Base-by-base conservation (phyloP, 2,888 invertebrate species). In the Mantis religiosa region DNA sequence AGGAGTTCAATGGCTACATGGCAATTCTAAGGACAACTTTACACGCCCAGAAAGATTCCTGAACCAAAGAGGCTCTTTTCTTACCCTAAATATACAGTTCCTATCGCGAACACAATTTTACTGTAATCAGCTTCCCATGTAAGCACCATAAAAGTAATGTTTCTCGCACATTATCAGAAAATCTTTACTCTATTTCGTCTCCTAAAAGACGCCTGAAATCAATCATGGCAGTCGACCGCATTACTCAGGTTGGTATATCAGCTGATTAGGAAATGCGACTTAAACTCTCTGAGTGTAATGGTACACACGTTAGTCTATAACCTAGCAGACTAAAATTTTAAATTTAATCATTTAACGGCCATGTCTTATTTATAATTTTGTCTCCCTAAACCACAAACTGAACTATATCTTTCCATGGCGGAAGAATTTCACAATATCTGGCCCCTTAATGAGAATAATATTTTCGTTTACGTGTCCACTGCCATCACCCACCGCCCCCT, bases 171-270 rank as follows among this genome's bases (percentile, higher is more conserved):
- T 90, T 85, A 84, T 89, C 83, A 30, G 83, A 89, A 87, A 90
- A 89, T 89, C 88, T 90, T 90, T 88, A 87, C 84, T 83, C 82
- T 34, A 82, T 47, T 71, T 83, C 81, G 54, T 88, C 88, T 89
- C 87, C 90, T 85, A 47, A 90, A 86, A 89, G 91, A 94, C 94
- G 91, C 95, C 93, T 85, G 93, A 88, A 90, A 90, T 90, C 90
- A 90, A 91, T 90, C 91, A 91, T 90, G 90, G 90, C 91, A 90
- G 89, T 89, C 84, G 88, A 90, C 91, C 89, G 90, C 90, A 90
- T 89, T 89, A 91, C 90, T 82, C 90, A 85, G 71, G 89, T 85
- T 88, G 87, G 87, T 86, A 88, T 89, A 90, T 89, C 90, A 90
- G 90, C 90, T 90, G 91, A 89, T 90, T 41, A 28, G 28, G 41